Conservation (phyloP, 2,888 invertebrate genomes). For the Temnothorax unifasciatus region DNA sequence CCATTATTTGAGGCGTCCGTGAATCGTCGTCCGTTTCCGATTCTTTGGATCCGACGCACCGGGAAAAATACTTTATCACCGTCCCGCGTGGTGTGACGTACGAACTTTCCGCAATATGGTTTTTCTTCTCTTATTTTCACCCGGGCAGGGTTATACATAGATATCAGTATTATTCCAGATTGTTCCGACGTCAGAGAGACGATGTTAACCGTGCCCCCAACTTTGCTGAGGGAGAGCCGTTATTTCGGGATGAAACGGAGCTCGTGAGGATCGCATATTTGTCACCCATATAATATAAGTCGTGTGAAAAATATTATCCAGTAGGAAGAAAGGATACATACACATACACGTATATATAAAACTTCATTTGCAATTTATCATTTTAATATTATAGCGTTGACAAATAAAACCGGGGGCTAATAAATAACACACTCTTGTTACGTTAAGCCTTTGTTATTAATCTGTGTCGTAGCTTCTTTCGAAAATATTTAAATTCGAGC, state of each 20-base stretch:
- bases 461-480: conserved; percentile 4
- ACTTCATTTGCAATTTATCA: conserved; percentile 7
- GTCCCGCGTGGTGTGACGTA: conserved; percentile 32
- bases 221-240: conserved; percentile 3
- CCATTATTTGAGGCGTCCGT: conserved; percentile 59
- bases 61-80: conserved; percentile 55
- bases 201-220: background rate
- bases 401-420: background rate
- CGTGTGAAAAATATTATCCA: conserved; percentile 13
- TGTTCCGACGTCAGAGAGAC: conserved; percentile 14
- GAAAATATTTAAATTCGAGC: conserved; percentile 11
- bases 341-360: background rate
- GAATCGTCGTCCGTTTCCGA: conserved; percentile 15
- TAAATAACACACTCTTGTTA: background rate
- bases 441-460: background rate
- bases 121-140: conserved; percentile 23
- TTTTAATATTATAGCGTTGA: background rate
- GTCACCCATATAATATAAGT: conserved; percentile 12
- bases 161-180: conserved; percentile 39
- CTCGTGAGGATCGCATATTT: conserved; percentile 19
- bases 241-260: conserved; percentile 27
- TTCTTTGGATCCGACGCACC: conserved; percentile 8
- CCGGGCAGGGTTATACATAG: conserved; percentile 10
- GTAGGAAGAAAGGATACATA: background rate
- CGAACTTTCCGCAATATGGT: conserved; percentile 1